Evolutionary conservation across 64 coral and sea anemone species (phyloP).

Genomic region (Catalaphyllia jardinei): DNA sequence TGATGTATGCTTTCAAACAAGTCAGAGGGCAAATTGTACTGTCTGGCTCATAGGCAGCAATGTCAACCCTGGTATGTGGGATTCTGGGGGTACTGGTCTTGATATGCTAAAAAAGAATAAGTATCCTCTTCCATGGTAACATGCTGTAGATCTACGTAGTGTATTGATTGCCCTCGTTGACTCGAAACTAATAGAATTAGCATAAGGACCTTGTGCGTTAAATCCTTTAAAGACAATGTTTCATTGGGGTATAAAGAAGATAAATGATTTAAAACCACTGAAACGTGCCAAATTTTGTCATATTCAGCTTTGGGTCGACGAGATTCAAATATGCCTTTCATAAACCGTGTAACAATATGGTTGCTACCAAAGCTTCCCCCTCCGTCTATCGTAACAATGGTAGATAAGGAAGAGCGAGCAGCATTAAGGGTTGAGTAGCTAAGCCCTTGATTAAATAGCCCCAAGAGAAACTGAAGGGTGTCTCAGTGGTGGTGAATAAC

Average conservation of each 20-base stretch:
- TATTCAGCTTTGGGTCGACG: neutral
- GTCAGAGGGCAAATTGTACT: conserved; percentile 38
- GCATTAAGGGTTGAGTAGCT: conserved; percentile 47
- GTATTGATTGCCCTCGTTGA: conserved; percentile 48
- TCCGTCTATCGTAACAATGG: conserved; percentile 19
- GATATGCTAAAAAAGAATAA: conserved; percentile 6
- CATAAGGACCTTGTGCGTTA: conserved; percentile 33
- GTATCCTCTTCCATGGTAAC: conserved; percentile 19
- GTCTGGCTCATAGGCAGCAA: conserved; percentile 31
- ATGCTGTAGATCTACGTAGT: conserved; percentile 11
- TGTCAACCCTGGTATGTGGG: conserved; percentile 35
- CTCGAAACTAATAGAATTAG: conserved; percentile 9
- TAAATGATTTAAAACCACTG: conserved; percentile 10
- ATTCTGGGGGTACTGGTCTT: conserved; percentile 47
- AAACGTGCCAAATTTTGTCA: conserved; percentile 24
- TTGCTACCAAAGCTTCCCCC: conserved; percentile 11
- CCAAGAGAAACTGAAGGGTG: conserved; percentile 38
- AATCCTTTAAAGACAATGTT: conserved; percentile 56
- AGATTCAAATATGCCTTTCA: conserved; percentile 23
- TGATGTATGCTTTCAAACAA: conserved; percentile 58
- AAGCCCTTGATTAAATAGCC: conserved; percentile 48
- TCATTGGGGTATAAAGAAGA: conserved; percentile 5
- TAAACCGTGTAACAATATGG: conserved; percentile 33
- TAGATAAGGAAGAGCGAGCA: conserved; percentile 41
- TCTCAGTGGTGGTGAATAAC: conserved; percentile 28